Conservation (phyloP, 35 echinoderm and acorn worm genomes). For the Ptychodera flava region DNA sequence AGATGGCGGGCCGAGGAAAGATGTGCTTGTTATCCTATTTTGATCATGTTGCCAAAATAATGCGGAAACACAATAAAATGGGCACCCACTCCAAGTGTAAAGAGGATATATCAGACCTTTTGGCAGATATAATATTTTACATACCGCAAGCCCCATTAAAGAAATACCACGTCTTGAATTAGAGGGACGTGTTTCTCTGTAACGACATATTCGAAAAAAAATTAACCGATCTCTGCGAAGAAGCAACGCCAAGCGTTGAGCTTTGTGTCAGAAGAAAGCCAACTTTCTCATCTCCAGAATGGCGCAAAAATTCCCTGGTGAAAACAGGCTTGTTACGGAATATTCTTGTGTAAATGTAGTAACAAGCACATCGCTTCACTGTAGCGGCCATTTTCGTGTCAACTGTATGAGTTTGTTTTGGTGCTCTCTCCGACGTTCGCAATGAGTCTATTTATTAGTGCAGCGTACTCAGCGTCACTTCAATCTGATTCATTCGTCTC, state of each 20-base stretch:
- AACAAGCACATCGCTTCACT: neutral
- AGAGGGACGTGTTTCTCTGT: neutral
- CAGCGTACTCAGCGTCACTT: neutral
- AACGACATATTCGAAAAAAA: neutral
- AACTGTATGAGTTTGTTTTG: neutral
- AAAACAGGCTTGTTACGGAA: neutral
- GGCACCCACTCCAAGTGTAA: neutral
- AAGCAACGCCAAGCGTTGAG: too few species aligned
- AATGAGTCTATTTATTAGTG: constrained; percentile 10
- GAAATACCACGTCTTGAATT: neutral
- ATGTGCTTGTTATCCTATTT: neutral
- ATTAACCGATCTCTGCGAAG: neutral
- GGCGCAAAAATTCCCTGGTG: neutral
- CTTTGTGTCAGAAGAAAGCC: neutral
- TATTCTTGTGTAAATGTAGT: neutral
- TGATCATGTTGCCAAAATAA: neutral
- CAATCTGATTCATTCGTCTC: constrained; percentile 28
- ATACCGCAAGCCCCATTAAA: neutral
- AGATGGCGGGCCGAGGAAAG: neutral
- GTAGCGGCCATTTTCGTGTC: neutral
- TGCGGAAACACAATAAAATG: neutral
- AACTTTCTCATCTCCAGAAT: neutral
- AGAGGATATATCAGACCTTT: neutral
- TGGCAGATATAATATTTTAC: neutral
- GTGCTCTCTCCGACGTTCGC: constrained; percentile 42